Evolutionary conservation across 2,888 invertebrate species (phyloP), one percentile per base, ranked within the genome.

Genomic region (Bhutanitis thaidina): DNA sequence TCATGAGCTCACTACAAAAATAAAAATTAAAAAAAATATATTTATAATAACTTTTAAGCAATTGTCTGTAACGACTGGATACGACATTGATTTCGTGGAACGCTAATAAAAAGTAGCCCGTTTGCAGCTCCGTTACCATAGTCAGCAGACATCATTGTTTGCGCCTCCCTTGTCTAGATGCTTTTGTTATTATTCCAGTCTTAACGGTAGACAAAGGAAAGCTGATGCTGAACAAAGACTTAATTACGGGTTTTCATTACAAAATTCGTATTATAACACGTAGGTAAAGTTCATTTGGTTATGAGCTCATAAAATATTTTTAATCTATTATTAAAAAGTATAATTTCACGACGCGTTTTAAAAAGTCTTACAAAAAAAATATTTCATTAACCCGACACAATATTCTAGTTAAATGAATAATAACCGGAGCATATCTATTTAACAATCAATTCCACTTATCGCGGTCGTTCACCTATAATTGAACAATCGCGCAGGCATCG

Each of bases 141-240:
- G 70, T 66, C 63, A 71, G 75, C 76, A 83, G 86, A 80, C 84
- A 62, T 82, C 80, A 84, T 87, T 88, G 87, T 88, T 82, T 81
- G 73, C 60, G 57, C 65, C 57, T 73, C 76, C 74, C 80, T 74
- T 68, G 72, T 71, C 75, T 75, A 60, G 60, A 59, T 59, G 64
- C 82, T 74, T 80, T 84, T 83, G 84, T 86, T 84, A 75, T 75
- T 69, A 68, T 74, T 74, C 73, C 71, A 62, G 64, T 70, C 75
- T 78, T 77, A 67, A 62, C 64, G 69, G 61, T 72, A 75, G 76
- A 87, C 87, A 86, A 87, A 77, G 76, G 83, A 70, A 71, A 67
- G 70, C 69, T 68, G 65, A 68, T 64, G 71, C 62, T 60, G 71
- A 74, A 87, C 84, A 87, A 88, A 79, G 77, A 77, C 74, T 71